Conservation (phyloP, 2,113 vertebrate species). For the Macroglossus sobrinus region DNA sequence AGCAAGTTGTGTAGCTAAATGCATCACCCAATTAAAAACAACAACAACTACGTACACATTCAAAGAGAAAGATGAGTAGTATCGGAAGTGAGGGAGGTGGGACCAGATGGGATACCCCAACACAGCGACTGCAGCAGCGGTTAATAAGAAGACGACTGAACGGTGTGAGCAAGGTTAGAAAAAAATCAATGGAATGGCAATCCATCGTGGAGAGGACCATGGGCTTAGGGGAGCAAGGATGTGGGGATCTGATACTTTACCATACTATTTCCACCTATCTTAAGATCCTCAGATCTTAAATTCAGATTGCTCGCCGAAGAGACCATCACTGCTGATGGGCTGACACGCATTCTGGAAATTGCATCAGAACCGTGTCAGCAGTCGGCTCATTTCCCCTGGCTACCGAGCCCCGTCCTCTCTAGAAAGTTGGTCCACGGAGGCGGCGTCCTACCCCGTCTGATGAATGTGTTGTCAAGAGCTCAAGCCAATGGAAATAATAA, state of each 20-base stretch:
- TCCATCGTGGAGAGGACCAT: not conserved
- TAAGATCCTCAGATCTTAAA: not conserved
- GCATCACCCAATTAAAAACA: not conserved
- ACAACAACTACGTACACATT: too few species aligned
- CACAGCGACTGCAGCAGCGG: not conserved
- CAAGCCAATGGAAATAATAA: constrained; percentile 82
- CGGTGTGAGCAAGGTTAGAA: not conserved
- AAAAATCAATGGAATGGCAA: not conserved
- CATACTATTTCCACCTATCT: not conserved
- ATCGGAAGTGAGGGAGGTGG: not conserved
- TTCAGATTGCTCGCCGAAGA: not conserved
- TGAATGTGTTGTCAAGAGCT: constrained; percentile 78
- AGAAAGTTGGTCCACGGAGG: not conserved
- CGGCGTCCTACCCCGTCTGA: constrained; percentile 71
- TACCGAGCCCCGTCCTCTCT: not conserved
- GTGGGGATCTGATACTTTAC: not conserved
- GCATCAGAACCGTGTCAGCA: too few species aligned
- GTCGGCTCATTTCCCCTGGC: not conserved
- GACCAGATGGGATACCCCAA: not conserved
- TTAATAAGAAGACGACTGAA: not conserved
- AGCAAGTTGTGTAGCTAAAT: not conserved
- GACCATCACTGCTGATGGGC: not conserved
- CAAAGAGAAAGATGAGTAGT: not conserved
- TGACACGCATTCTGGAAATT: not conserved
- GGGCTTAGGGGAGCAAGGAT: not conserved